These are phyloP conservation scores for Myzus persicae DNA, from an alignment of 1,140 invertebrate genomes.

Conservation along the genomic window DNA sequence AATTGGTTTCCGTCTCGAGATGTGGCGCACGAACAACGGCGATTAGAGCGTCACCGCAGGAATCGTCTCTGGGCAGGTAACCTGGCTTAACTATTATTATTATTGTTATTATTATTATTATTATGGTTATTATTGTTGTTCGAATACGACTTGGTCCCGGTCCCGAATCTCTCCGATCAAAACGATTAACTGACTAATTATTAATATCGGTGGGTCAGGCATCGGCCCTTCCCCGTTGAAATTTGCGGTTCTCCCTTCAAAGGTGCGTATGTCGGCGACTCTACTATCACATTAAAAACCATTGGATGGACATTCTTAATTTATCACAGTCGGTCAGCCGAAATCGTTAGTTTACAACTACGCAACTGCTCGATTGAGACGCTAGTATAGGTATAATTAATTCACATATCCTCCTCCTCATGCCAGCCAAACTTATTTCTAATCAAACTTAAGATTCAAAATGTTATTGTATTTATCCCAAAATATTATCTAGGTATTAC, in stretches of 20 bases:
- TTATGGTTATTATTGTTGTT: background rate
- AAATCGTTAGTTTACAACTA: background rate
- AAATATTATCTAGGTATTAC: too few species aligned
- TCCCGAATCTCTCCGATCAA: background rate
- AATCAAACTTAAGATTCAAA: too few species aligned
- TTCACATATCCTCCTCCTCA: background rate
- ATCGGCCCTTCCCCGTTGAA: background rate
- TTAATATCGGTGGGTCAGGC: background rate
- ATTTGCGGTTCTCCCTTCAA: too few species aligned
- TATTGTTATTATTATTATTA: background rate
- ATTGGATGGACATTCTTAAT: background rate
- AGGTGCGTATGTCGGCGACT: background rate
- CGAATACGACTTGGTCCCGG: background rate
- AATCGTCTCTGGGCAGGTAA: background rate
- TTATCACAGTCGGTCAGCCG: background rate
- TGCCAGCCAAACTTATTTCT: too few species aligned
- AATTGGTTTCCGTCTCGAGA: background rate
- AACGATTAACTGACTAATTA: background rate
- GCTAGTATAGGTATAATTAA: background rate
- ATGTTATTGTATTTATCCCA: too few species aligned
- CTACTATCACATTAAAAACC: background rate
- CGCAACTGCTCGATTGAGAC: background rate
- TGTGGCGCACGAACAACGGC: background rate
- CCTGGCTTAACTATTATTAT: background rate
- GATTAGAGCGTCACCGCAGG: background rate